phyloP scores from a whole-genome alignment of 2,888 invertebrate species.

The Abscondita cerata region DNA sequence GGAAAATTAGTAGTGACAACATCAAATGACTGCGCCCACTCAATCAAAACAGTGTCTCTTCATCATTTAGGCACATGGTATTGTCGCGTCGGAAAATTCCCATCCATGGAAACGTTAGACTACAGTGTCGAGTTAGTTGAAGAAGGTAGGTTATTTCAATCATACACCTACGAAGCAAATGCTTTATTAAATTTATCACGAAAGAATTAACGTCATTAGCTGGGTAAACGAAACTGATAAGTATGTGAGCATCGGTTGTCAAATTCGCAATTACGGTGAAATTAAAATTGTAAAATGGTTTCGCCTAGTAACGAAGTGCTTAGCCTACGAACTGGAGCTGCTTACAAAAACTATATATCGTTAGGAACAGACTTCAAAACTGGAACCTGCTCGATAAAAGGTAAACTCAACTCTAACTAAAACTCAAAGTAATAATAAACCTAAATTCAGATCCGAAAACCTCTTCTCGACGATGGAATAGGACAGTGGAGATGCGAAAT shows the following conservation, averaged over 20 bases:
- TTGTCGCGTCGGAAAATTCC: constrained; percentile 25
- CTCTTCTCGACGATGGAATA: background rate
- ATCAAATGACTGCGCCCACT: constrained; percentile 1
- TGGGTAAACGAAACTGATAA: constrained; percentile 24
- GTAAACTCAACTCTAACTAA: too few species aligned
- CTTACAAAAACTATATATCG: constrained; percentile 23
- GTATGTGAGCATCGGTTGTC: constrained; percentile 30
- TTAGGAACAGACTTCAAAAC: constrained; percentile 27
- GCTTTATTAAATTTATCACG: too few species aligned
- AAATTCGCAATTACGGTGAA: constrained; percentile 7
- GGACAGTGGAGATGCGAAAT: constrained; percentile 5
- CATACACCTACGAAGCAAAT: too few species aligned
- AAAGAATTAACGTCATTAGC: constrained; percentile 9
- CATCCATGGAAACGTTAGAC: constrained; percentile 26
- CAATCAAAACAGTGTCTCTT: constrained; percentile 14
- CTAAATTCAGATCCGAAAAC: constrained; percentile 6
- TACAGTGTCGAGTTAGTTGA: constrained; percentile 34
- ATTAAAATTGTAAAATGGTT: constrained; percentile 28
- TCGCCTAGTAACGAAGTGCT: constrained; percentile 24
- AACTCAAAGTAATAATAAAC: too few species aligned
- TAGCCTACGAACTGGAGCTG: constrained; percentile 14
- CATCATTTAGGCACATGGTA: constrained; percentile 35
- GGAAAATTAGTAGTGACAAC: constrained; percentile 15
- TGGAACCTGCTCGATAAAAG: constrained; percentile 32
- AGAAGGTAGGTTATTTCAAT: too few species aligned